Conservation (phyloP, 2,888 invertebrate species). For the Drosophila phalerata region DNA sequence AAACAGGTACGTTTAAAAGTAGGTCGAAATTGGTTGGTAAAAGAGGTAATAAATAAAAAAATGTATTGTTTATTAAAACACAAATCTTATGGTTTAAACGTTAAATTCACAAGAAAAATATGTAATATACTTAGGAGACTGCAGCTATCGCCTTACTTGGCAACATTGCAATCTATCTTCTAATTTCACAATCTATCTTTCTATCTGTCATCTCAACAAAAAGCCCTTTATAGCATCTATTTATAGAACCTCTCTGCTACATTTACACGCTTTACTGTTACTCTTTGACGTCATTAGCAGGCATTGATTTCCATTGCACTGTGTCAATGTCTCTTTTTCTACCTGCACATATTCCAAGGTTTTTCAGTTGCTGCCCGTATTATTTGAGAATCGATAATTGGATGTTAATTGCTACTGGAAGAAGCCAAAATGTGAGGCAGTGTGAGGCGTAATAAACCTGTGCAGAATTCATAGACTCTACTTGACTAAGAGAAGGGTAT, state of each 20-base stretch:
- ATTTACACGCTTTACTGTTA: constrained; percentile 16
- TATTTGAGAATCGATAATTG: constrained; percentile 70
- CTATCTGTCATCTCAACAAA: constrained; percentile 7
- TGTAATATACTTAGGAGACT: neutral
- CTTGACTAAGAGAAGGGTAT: constrained; percentile 7
- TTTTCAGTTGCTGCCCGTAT: constrained; percentile 51
- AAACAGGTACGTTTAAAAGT: neutral
- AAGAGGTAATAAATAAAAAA: too few species aligned
- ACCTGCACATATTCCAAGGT: constrained; percentile 15
- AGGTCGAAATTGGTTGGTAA: neutral
- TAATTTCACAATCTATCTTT: constrained; percentile 1
- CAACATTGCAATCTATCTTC: neutral
- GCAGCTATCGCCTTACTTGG: neutral
- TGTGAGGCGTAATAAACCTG: constrained; percentile 13
- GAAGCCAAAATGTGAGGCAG: constrained; percentile 33
- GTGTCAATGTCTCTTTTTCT: constrained; percentile 28
- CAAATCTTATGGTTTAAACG: too few species aligned
- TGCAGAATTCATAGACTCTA: constrained; percentile 8
- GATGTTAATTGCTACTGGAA: constrained; percentile 46
- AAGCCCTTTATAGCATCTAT: constrained; percentile 7
- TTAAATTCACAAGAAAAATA: neutral
- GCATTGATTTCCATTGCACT: constrained; percentile 45
- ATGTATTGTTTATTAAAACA: too few species aligned
- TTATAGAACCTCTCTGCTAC: neutral
- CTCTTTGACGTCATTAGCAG: constrained; percentile 49